Evolutionary conservation across 2,113 vertebrate genomes (phyloP).

Genomic region (Hippocampus barbouri): DNA sequence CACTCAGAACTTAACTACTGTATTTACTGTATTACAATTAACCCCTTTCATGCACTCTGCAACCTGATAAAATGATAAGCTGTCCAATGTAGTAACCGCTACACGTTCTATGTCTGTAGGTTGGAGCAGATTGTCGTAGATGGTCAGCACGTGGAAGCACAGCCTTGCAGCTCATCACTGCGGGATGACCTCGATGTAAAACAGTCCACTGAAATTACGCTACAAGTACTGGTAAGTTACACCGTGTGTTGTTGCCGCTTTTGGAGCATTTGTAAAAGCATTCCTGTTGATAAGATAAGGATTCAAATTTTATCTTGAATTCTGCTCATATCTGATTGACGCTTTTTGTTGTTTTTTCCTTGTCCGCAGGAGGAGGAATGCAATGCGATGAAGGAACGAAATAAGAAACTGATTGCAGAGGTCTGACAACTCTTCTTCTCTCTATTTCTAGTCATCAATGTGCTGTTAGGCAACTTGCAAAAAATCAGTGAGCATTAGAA

Average conservation of each 20-base stretch:
- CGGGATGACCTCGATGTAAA: constrained; percentile 7
- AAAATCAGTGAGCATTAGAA: neutral
- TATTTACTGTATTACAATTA: neutral
- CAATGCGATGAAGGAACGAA: constrained; percentile 21
- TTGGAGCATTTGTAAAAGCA: neutral
- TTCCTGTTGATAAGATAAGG: neutral
- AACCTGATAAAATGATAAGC: no score
- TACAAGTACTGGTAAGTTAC: constrained; percentile 35
- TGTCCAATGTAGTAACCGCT: neutral
- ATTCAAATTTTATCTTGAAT: neutral
- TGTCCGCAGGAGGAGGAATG: constrained; percentile 47
- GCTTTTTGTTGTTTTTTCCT: constrained; percentile 1
- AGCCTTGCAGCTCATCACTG: constrained; percentile 8
- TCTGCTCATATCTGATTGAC: neutral
- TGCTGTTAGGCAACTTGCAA: neutral
- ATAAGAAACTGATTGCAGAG: constrained; percentile 39
- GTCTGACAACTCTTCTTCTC: constrained; percentile 17
- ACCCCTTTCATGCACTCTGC: no score
- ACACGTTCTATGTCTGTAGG: constrained; percentile 31
- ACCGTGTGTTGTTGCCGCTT: neutral
- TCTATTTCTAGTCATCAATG: neutral
- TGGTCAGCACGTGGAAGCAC: constrained; percentile 24
- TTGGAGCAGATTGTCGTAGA: constrained; percentile 31
- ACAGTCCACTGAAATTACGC: constrained; percentile 7
- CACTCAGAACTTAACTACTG: neutral